Evolutionary conservation across 2,797 vertebrate species (phyloP).

Genomic region (Pipistrellus pygmaeus): DNA sequence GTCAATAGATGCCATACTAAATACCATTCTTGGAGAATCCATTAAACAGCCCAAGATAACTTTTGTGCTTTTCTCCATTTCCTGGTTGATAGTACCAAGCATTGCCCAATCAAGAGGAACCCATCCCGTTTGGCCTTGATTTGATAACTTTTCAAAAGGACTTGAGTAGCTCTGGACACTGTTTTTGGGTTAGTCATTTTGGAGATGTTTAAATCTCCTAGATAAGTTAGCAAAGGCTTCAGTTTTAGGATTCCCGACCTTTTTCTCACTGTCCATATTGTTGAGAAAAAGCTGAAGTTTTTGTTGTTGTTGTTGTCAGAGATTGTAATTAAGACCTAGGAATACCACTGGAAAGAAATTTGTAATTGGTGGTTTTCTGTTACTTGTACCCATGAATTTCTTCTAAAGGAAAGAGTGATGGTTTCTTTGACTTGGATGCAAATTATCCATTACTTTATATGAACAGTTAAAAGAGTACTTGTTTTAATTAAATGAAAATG

Average conservation of each 20-base stretch:
- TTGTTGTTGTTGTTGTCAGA: neutral
- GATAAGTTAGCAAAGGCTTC: neutral
- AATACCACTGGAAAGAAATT: neutral
- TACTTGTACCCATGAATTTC: neutral
- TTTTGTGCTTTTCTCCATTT: neutral
- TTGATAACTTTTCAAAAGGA: neutral
- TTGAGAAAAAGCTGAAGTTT: conserved; percentile 12
- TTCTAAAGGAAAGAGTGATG: conserved; percentile 40
- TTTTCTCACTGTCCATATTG: neutral
- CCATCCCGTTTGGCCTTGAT: neutral
- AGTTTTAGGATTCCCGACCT: neutral
- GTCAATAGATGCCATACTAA: neutral
- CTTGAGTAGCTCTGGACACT: neutral
- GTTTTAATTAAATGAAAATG: conserved; percentile 49
- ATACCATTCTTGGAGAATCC: neutral
- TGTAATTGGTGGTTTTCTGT: neutral
- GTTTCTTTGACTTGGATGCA: neutral
- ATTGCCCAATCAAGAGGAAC: neutral
- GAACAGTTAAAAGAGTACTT: conserved; percentile 32
- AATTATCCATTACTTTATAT: conserved; percentile 39
- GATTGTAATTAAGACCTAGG: conserved; percentile 8
- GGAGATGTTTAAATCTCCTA: neutral
- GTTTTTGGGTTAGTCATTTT: neutral
- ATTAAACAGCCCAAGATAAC: neutral
- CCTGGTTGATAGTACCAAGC: neutral